Conservation (phyloP, 2,113 vertebrate genomes). For the Pygoscelis antarcticus region DNA sequence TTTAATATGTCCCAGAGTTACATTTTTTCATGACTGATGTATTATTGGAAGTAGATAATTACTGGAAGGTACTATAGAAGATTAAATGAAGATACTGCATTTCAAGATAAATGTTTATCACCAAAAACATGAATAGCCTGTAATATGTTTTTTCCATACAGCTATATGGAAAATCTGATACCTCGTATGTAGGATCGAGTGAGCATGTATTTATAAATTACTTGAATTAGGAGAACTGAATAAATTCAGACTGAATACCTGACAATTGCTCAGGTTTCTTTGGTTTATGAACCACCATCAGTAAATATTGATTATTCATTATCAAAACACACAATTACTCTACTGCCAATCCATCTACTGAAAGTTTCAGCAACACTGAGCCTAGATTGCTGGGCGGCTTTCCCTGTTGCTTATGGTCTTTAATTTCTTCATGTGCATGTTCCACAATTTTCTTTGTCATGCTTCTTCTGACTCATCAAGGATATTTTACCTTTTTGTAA, state of each 20-base stretch:
- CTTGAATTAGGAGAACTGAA: not conserved
- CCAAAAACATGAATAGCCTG: not conserved
- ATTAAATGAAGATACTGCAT: not conserved
- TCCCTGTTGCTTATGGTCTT: not conserved
- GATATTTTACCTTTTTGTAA: not conserved
- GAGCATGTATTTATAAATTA: not conserved
- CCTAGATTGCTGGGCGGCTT: not conserved
- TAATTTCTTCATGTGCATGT: not conserved
- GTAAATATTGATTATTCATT: not conserved
- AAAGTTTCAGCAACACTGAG: not conserved
- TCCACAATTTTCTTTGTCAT: not conserved
- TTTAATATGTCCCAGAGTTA: not conserved
- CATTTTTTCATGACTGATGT: not conserved
- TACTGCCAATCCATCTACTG: not conserved
- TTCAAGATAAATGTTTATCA: not conserved
- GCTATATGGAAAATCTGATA: not conserved
- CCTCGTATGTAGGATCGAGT: not conserved
- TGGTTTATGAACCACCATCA: not conserved
- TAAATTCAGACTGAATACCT: not conserved
- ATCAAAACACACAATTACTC: not conserved
- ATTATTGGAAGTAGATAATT: not conserved
- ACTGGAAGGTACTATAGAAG: not conserved
- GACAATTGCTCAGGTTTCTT: not conserved
- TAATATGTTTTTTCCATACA: not conserved
- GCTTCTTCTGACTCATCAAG: not conserved